Evolutionary conservation across 2,113 vertebrate species (phyloP).

Genomic region (Carlito syrichta): DNA sequence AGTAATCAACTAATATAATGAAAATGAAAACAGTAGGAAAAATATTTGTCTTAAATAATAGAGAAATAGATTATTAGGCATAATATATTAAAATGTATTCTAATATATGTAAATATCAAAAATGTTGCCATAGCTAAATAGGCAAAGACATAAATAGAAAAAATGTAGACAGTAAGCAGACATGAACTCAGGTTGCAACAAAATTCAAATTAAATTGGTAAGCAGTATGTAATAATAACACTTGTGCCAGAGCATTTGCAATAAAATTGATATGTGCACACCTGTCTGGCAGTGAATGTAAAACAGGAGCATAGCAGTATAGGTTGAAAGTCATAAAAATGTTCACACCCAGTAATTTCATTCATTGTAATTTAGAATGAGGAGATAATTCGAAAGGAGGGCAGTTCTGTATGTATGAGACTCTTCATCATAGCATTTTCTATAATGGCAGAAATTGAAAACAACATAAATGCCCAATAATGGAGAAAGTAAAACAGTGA

Average conservation of each 20-base stretch:
- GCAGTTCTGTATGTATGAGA: not conserved
- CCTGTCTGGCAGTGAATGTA: not conserved
- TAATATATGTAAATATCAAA: not conserved
- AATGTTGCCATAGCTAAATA: not conserved
- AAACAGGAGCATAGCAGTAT: not conserved
- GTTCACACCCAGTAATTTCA: not conserved
- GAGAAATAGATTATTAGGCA: not conserved
- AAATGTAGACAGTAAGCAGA: not conserved
- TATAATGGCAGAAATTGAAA: slow-evolving; percentile 10
- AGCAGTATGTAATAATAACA: not conserved
- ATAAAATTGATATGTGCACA: not conserved
- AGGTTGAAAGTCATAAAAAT: not conserved
- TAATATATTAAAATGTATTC: not conserved
- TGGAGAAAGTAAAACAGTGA: not conserved
- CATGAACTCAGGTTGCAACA: not conserved
- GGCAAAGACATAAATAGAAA: slow-evolving; percentile 6
- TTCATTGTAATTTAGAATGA: slow-evolving; percentile 12
- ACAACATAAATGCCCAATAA: not conserved
- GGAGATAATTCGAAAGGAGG: not conserved
- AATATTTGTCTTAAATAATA: not conserved
- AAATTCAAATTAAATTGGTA: slow-evolving; percentile 38
- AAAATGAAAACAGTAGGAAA: not conserved
- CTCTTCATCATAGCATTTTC: not conserved
- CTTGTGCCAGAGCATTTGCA: not conserved
- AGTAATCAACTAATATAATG: not conserved